Percentiles rank a stretch among this genome's conserved stretches.
Conservation (phyloP, 2,113 vertebrate genomes). For the Elgaria multicarinata region DNA sequence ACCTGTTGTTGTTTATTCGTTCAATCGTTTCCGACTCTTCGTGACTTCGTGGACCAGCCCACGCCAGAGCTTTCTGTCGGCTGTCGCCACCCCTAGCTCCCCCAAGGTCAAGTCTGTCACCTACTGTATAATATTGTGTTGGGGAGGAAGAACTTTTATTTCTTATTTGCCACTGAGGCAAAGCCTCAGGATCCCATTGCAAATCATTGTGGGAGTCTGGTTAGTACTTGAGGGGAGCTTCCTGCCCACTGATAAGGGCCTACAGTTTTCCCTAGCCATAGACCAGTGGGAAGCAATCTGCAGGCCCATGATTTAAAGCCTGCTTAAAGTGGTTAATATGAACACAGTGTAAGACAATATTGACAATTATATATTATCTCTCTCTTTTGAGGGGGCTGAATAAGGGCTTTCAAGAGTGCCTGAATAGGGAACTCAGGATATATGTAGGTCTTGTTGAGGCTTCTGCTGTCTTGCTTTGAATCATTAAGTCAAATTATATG, state of each 20-base stretch:
- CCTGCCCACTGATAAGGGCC: neutral
- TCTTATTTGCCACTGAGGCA: neutral
- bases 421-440: neutral
- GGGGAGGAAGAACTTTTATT: neutral
- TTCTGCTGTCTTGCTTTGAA: conserved; percentile 3
- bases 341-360: conserved; percentile 8
- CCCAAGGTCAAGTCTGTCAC: too few relatives aligned
- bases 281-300: neutral
- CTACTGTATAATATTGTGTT: neutral
- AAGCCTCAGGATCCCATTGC: neutral
- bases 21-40: too few relatives aligned
- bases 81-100: too few relatives aligned
- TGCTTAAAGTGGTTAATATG: neutral
- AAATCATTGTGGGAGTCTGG: neutral
- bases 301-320: neutral
- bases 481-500: conserved; percentile 15
- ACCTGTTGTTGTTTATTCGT: too few relatives aligned
- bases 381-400: conserved; percentile 1
- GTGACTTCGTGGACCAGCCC: too few relatives aligned
- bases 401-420: conserved; percentile 17
- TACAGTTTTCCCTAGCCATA: neutral
- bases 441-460: neutral
- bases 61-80: too few relatives aligned
- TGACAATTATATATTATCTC: neutral
- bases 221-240: neutral